These are phyloP conservation scores for Lepidocyrtinus sp. DNA, from an alignment of 2,888 invertebrate species.

Conservation along the genomic window DNA sequence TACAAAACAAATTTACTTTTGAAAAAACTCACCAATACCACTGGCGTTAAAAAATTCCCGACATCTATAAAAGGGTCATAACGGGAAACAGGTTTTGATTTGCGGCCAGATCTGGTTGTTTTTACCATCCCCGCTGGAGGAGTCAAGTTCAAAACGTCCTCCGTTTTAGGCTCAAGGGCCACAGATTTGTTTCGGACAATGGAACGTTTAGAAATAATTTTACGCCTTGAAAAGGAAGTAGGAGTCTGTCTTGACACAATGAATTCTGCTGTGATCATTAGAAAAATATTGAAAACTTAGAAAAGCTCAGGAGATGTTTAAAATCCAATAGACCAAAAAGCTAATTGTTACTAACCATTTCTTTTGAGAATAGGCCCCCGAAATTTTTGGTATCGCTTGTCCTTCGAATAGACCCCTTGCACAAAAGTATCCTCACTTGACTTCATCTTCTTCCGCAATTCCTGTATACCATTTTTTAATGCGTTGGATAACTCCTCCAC, in stretches of 20 bases:
- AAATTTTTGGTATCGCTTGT: background rate
- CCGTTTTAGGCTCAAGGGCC: no score
- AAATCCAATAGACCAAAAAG: no score
- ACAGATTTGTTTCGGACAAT: no score
- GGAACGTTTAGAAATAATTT: no score
- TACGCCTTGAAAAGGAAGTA: no score
- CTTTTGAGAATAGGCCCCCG: background rate
- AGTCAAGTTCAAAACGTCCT: background rate
- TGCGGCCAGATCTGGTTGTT: background rate
- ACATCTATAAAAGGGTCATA: background rate
- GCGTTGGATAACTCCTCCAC: background rate
- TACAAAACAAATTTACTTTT: no score
- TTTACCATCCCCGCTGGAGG: background rate
- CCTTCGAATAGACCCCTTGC: background rate
- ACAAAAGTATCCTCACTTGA: background rate
- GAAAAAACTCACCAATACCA: background rate
- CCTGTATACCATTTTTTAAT: background rate
- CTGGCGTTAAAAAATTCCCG: background rate
- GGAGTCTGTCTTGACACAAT: no score
- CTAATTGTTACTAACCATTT: background rate
- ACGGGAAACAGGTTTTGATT: background rate
- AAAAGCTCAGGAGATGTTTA: no score
- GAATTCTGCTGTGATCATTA: no score
- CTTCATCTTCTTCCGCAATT: background rate
- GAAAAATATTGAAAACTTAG: no score